Base-by-base conservation (phyloP, 2,888 invertebrate species). In the Aquatica leii region DNA sequence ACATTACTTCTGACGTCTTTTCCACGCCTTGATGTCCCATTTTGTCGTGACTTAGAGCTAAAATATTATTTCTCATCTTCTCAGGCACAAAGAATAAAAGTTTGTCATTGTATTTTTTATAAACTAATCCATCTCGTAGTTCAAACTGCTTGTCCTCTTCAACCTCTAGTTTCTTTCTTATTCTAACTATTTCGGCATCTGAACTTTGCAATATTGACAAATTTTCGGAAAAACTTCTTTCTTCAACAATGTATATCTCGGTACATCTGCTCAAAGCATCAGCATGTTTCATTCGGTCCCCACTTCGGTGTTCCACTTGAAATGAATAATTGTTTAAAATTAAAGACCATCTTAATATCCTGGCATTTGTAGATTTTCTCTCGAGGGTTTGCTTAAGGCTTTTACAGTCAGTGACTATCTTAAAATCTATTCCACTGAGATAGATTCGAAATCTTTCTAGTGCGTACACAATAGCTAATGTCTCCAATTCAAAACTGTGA, bases 401-500 rank as follows among this genome's bases (percentile, higher is more conserved):
- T 52, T 71, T 66, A 61, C 71, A 76, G 53, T 74, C 72, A 0
- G 73, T 75, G 5, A 74, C 55, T 5, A 75, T 72, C 49, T 67
- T 72, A 58, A 75, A 76, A 31, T 67, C 61, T 11, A 74, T 68
- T 73, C 74, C 1, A 67, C 64, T 14, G n/a, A 75, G 41, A 53
- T 75, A 76, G 34, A 75, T 31, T 71, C 52, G 14, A 11, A 51
- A 37, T 11, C 50, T 18, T 14, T 71, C 58, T 4, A 75, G n/a
- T n/a, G n/a, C n/a, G n/a, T 75, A 69, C 12, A 76, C 65, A 5
- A 73, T 66, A 1, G 72, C 67, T 3, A 75, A 40, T n/a, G 66
- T 64, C 54, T 78, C 75, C 0, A 77, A 21, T 48, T 77, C 76
- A 55, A 73, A 78, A 52, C 76, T 76, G 41, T 76, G 76, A 41